Conservation (phyloP, 1,140 invertebrate genomes). For the Diabrotica virgifera region DNA sequence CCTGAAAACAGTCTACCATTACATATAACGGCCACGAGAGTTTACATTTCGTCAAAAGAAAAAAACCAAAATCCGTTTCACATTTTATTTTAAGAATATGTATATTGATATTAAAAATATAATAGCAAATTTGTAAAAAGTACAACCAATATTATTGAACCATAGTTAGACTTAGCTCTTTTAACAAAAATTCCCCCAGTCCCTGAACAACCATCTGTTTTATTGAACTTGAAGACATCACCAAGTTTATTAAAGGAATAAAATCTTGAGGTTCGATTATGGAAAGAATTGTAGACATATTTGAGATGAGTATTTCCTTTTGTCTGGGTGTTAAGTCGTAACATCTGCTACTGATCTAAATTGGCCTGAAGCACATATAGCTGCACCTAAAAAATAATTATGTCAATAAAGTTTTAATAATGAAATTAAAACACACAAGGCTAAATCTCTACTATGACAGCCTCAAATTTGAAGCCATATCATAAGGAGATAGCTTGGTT, state of each 20-base stretch:
- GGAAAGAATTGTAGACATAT: conserved; percentile 23
- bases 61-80: too few relatives aligned
- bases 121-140: too few relatives aligned
- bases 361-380: conserved; percentile 23
- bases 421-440: too few relatives aligned
- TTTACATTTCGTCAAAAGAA: too few relatives aligned
- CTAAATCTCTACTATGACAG: too few relatives aligned
- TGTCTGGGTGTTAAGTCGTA: conserved; percentile 36
- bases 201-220: conserved; percentile 30
- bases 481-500: too few relatives aligned
- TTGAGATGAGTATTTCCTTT: conserved; percentile 22
- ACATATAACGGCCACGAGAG: too few relatives aligned
- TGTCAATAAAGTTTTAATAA: background rate
- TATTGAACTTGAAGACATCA: conserved; percentile 23
- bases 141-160: background rate
- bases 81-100: too few relatives aligned
- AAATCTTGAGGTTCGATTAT: conserved; percentile 26
- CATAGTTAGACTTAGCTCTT: conserved; percentile 28
- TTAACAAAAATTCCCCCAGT: conserved; percentile 28
- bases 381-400: conserved; percentile 30
- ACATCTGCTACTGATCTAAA: conserved; percentile 36
- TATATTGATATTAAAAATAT: too few relatives aligned
- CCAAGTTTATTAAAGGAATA: conserved; percentile 21
- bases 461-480: too few relatives aligned
- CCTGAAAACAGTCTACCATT: too few relatives aligned